Evolutionary conservation across 2,113 vertebrate species (phyloP).

Genomic region (Cervus canadensis): DNA sequence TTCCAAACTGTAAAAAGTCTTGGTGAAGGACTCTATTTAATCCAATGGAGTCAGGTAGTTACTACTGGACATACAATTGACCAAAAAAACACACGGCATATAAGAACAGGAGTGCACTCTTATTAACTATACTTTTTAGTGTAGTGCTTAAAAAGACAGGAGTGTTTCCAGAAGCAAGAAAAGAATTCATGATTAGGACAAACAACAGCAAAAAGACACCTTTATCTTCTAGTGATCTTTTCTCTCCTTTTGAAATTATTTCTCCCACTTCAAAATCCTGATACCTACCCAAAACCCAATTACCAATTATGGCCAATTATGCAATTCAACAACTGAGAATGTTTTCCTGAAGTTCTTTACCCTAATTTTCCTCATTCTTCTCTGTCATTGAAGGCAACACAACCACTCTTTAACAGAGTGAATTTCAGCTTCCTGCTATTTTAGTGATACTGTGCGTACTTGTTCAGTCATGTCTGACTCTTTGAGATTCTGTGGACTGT

Average conservation of each 20-base stretch:
- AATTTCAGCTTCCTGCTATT: not conserved
- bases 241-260: not conserved
- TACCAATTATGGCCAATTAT: not conserved
- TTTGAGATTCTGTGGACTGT: not conserved
- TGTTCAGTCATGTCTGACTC: not conserved
- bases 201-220: not conserved
- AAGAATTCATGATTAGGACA: not conserved
- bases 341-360: not conserved
- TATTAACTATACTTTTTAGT: not conserved
- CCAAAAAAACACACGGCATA: not conserved
- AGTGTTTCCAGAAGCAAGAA: not conserved
- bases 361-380: not conserved
- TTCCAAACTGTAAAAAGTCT: not conserved
- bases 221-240: not conserved
- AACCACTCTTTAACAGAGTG: not conserved
- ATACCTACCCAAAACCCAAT: not conserved
- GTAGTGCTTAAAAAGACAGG: not conserved
- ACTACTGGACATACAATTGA: not conserved
- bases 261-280: not conserved
- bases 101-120: not conserved
- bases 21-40: not conserved
- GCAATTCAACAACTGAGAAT: not conserved
- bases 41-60: not conserved
- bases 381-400: not conserved
- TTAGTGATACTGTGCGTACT: not conserved